Conservation (phyloP, 2,888 invertebrate genomes). For the Drosophila testacea region DNA sequence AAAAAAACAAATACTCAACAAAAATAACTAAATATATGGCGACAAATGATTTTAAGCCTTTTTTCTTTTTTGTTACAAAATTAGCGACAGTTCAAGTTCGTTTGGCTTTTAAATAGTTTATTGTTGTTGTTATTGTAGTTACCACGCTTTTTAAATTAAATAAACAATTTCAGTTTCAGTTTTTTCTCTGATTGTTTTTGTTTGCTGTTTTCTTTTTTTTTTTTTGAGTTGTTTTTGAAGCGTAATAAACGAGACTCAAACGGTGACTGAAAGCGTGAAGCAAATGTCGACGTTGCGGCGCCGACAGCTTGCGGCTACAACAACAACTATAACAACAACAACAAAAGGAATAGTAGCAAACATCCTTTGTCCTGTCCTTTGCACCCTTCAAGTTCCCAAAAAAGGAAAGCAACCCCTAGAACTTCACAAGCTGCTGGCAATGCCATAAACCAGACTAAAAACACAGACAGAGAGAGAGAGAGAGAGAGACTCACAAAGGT, state of each 20-base stretch:
- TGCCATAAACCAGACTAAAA: conserved; percentile 6
- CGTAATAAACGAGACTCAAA: conserved; percentile 67
- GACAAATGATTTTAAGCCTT: conserved; percentile 57
- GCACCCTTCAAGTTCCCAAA: conserved; percentile 45
- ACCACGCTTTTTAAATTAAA: conserved; percentile 53
- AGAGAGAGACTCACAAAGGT: neutral
- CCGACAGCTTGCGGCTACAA: conserved; percentile 73
- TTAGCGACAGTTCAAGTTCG: conserved; percentile 74
- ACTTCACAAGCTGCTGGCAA: conserved; percentile 32
- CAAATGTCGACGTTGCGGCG: conserved; percentile 58
- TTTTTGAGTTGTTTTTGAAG: conserved; percentile 42
- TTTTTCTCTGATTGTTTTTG: conserved; percentile 25
- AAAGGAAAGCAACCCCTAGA: conserved; percentile 60
- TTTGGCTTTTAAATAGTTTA: conserved; percentile 34
- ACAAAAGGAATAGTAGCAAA: conserved; percentile 42
- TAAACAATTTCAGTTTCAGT: conserved; percentile 48
- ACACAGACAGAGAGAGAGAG: neutral
- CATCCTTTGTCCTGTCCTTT: conserved; percentile 61
- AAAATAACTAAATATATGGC: conserved; percentile 48
- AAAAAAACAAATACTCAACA: conserved; percentile 12
- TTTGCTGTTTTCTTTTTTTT: conserved; percentile 7
- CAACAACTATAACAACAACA: conserved; percentile 52
- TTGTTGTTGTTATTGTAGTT: conserved; percentile 26
- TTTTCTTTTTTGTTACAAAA: conserved; percentile 43
- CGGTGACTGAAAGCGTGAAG: conserved; percentile 68